Evolutionary conservation across 2,113 vertebrate species (phyloP).

Genomic region (Diglossa brunneiventris): DNA sequence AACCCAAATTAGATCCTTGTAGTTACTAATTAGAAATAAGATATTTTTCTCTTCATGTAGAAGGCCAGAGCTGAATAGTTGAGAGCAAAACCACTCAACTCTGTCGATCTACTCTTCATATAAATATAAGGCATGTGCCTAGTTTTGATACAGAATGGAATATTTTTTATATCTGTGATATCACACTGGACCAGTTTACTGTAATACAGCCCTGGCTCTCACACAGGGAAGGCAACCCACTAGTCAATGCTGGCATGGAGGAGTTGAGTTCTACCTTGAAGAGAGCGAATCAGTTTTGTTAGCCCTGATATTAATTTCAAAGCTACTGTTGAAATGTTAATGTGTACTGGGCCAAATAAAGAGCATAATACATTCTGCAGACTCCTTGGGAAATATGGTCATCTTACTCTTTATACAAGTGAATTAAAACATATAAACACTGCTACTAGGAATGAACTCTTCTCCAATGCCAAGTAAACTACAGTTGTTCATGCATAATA

Average conservation of each 20-base stretch:
- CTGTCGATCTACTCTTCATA: conserved; percentile 74
- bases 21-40: conserved; percentile 45
- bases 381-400: conserved; percentile 31
- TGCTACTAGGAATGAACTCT: conserved; percentile 23
- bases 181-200: conserved; percentile 81
- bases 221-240: conserved; percentile 49
- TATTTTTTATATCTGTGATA: conserved; percentile 83
- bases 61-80: conserved; percentile 63
- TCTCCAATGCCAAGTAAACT: conserved; percentile 58
- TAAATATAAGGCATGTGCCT: conserved; percentile 80
- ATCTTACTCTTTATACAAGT: not conserved
- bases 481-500: conserved; percentile 16
- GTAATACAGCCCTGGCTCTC: conserved; percentile 70
- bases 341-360: not conserved
- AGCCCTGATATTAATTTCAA: conserved; percentile 47
- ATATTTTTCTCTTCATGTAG: conserved; percentile 59
- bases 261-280: conserved; percentile 65
- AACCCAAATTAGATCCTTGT: conserved; percentile 67
- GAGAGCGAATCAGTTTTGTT: not conserved
- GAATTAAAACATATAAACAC: conserved; percentile 3
- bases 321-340: conserved; percentile 22
- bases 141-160: conserved; percentile 85
- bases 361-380: not conserved
- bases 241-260: conserved; percentile 45
- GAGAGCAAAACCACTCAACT: conserved; percentile 61